A percentile compares a stretch with the other conserved stretches of the same genome.
These are phyloP conservation scores for Ypsolopha sequella DNA, from an alignment of 2,888 invertebrate species.

Conservation along the genomic window DNA sequence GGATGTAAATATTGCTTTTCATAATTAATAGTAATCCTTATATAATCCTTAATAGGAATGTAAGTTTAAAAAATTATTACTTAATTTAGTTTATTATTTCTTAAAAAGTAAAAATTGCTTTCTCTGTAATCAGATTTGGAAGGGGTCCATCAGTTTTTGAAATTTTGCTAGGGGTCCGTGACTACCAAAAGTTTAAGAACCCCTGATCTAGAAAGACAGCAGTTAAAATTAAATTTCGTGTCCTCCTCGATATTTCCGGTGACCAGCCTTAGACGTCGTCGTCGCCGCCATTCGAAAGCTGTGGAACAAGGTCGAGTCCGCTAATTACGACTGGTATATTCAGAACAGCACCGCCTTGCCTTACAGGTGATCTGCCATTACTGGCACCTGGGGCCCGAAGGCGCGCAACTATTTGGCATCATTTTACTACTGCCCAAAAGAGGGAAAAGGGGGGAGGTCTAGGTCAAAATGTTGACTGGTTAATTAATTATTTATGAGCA, in stretches of 20 bases:
- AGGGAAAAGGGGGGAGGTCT: not conserved
- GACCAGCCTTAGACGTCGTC: not conserved
- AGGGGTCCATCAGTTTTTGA: too few species aligned
- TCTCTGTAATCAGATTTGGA: too few species aligned
- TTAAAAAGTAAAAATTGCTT: too few species aligned
- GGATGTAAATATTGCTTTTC: too few species aligned
- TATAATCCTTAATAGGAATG: too few species aligned
- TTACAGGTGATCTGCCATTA: not conserved
- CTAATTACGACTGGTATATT: not conserved
- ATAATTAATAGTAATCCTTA: too few species aligned
- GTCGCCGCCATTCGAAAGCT: slow-evolving; percentile 7
- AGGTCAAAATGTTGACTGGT: not conserved
- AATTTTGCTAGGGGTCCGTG: too few species aligned
- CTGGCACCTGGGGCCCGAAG: not conserved
- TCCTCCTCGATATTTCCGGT: not conserved
- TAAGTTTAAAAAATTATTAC: too few species aligned
- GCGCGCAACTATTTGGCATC: not conserved
- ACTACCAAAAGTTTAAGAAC: too few species aligned
- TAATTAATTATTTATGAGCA: too few species aligned
- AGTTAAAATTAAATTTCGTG: not conserved
- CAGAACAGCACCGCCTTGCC: not conserved
- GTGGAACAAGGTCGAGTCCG: slow-evolving; percentile 6
- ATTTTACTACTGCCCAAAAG: not conserved
- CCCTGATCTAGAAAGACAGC: too few species aligned
- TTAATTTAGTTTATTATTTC: too few species aligned